Evolutionary conservation across 2,888 invertebrate genomes (phyloP).

Genomic region (Diogma glabrata): DNA sequence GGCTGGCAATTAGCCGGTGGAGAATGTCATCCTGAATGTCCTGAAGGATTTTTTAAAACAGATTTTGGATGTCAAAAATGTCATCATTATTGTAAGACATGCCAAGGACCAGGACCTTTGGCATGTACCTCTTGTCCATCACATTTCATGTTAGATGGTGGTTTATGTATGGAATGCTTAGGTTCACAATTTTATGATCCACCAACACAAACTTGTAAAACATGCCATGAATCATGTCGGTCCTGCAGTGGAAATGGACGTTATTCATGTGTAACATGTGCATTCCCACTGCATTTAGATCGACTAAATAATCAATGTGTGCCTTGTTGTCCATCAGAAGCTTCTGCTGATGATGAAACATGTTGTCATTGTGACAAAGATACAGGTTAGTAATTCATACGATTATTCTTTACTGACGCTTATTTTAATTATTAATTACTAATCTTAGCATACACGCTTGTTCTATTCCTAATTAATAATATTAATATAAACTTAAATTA

Average conservation of each 20-base stretch:
- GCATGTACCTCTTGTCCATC: slow-evolving; percentile 62
- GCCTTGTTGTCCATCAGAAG: slow-evolving; percentile 53
- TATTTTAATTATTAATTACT: not conserved
- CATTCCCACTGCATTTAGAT: slow-evolving; percentile 52
- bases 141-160: slow-evolving; percentile 60
- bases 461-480: too few species aligned
- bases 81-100: slow-evolving; percentile 79
- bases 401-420: not conserved
- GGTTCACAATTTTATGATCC: slow-evolving; percentile 62
- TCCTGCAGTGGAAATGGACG: slow-evolving; percentile 58
- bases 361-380: slow-evolving; percentile 61
- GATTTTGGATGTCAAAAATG: slow-evolving; percentile 76
- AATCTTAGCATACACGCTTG: too few species aligned
- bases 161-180: slow-evolving; percentile 63
- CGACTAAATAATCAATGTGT: slow-evolving; percentile 66
- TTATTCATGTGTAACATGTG: slow-evolving; percentile 55
- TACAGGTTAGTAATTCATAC: slow-evolving; percentile 40
- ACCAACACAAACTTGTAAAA: slow-evolving; percentile 52
- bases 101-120: slow-evolving; percentile 65
- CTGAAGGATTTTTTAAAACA: slow-evolving; percentile 75
- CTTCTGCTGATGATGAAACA: slow-evolving; percentile 37
- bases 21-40: slow-evolving; percentile 76
- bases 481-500: too few species aligned
- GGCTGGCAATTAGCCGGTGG: slow-evolving; percentile 75
- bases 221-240: slow-evolving; percentile 53